Evolutionary conservation across 2,888 invertebrate genomes (phyloP), one percentile per base, ranked within the genome.

Genomic region (Sinelater perroti): DNA sequence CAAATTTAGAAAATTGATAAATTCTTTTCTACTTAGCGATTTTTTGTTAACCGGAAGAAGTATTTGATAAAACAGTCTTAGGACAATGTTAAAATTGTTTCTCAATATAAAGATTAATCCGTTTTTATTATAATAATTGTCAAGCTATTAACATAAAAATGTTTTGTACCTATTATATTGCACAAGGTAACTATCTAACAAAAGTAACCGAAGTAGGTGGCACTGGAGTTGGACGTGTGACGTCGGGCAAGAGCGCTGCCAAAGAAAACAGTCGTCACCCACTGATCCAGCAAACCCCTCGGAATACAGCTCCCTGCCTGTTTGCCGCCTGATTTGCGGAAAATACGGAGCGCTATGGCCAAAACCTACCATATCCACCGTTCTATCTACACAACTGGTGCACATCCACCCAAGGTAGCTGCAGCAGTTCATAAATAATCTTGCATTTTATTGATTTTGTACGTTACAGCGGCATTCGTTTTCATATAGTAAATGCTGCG

Each of bases 291-390:
- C 17, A 13, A 31, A 5, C 2, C 10, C 4, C 2, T 47, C 2
- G 11, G 56, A 45, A n/a, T 64, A 59, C 53, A 40, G 46, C 7
- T 65, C 84, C 49, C 73, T 88, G 62, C 83, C 85, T 56, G 79
- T 85, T 30, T 90, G 90, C 67, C 81, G 88, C 13, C 79, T 89
- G 3, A 84, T 85, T 0, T 90, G 90, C 65, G 89, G 88, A 0
- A 76, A 81, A 24, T 86, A 83, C 66, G 88, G 89, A 0, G 81
- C 85, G 0, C 79, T 90, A 10, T 90, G 90, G 90, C 90, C 90
- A 0, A 77, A 79, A 67, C 90, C 90, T 0, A 84, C 85, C 1
- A 81, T 35, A 21, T 24, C 45, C 4, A 63, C 55, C 8, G 8
- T 18, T 26, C 18, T 65, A 5, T 36, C 46, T 13, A 38, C 16